phyloP scores from a whole-genome alignment of 2,888 invertebrate genomes.

The Synergus gifuensis region DNA sequence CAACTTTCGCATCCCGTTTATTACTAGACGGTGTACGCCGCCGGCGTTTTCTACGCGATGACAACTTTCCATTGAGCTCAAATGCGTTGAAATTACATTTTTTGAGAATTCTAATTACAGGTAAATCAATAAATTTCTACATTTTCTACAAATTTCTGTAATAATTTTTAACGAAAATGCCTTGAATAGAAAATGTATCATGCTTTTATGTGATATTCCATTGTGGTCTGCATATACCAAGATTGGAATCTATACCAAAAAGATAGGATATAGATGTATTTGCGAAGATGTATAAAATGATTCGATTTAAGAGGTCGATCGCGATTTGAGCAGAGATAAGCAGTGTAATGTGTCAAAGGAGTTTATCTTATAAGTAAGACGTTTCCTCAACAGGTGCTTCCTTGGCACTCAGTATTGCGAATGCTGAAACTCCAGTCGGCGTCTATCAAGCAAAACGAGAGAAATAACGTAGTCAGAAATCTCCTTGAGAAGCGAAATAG shows the following conservation, averaged over 20 bases:
- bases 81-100: background rate
- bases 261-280: too few relatives aligned
- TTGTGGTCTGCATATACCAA: too few relatives aligned
- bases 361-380: constrained; percentile 31
- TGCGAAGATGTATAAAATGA: background rate
- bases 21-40: background rate
- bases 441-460: constrained; percentile 51
- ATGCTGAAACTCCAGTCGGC: constrained; percentile 48
- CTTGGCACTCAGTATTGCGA: constrained; percentile 46
- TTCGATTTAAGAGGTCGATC: background rate
- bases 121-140: background rate
- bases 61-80: constrained; percentile 48
- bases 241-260: too few relatives aligned
- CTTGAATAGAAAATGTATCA: background rate
- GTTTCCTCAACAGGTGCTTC: constrained; percentile 53
- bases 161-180: background rate
- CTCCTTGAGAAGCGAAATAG: constrained; percentile 42
- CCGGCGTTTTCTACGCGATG: constrained; percentile 8
- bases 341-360: constrained; percentile 28
- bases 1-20: constrained; percentile 18
- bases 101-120: background rate
- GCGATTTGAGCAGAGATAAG: background rate
- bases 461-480: constrained; percentile 47
- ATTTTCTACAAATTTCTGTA: background rate
- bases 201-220: background rate